A percentile compares a stretch with the other conserved stretches of the same genome.
These are phyloP conservation scores for Busseola fusca DNA, from an alignment of 2,888 invertebrate species.

Conservation along the genomic window DNA sequence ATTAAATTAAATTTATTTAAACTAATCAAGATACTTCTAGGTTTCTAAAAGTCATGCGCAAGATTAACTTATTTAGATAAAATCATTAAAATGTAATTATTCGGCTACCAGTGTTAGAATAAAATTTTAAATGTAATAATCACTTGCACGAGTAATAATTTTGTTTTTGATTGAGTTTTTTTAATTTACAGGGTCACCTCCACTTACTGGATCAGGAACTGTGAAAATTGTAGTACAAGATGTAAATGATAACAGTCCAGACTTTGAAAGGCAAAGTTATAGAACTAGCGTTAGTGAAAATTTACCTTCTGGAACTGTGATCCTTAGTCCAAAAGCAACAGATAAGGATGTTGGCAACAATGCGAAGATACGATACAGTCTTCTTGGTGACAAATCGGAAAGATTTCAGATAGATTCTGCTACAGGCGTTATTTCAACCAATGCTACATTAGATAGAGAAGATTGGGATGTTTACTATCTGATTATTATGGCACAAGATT, in stretches of 20 bases:
- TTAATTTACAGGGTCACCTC: constrained; percentile 93
- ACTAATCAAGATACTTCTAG: background rate
- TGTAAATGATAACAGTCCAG: constrained; percentile 97
- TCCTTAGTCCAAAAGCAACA: constrained; percentile 93
- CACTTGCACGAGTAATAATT: background rate
- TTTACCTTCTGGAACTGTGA: constrained; percentile 92
- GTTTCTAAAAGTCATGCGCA: background rate
- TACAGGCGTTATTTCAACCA: constrained; percentile 94
- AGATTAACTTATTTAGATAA: background rate
- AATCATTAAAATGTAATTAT: background rate
- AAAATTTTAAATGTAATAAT: background rate
- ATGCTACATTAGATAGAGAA: constrained; percentile 93
- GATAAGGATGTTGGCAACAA: constrained; percentile 96
- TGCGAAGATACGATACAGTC: constrained; percentile 95
- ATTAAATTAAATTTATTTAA: background rate
- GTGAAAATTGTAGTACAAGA: constrained; percentile 97
- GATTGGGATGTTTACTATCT: constrained; percentile 93
- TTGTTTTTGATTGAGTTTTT: constrained; percentile 22
- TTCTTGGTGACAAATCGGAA: constrained; percentile 94
- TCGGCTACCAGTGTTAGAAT: background rate
- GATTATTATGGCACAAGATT: constrained; percentile 96
- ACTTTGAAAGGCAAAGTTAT: constrained; percentile 95
- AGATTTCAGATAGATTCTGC: constrained; percentile 94
- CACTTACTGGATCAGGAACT: constrained; percentile 97
- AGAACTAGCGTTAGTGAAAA: constrained; percentile 95